Base-by-base conservation (phyloP, 2,888 invertebrate genomes). In the Pollenia labialis region DNA sequence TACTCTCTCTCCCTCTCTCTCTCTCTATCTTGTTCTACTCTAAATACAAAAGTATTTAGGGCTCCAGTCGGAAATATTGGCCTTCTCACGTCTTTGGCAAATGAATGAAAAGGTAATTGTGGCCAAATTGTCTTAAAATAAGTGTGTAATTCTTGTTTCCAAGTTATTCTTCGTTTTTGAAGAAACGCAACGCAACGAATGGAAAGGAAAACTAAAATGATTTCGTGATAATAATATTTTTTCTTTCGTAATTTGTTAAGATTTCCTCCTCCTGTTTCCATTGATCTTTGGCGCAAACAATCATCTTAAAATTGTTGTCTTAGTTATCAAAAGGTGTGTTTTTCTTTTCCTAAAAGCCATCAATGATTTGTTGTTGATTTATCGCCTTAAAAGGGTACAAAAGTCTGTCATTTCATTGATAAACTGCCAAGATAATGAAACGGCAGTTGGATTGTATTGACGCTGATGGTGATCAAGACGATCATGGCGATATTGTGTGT, bases 331-430 rank as follows among this genome's bases (percentile, higher is more conserved):
- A 85, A 85, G 81, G 85, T 85, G 82, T 81, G 77, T 81, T 79
- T 79, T 74, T 44, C 62, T 75, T 52, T 68, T 68, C 62, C 60
- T 44, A 84, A 84, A 84, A 84, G 84, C 69, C 77, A 77, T 81
- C 84, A 84, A 50, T 87, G 79, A 84, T 84, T 84, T 84, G 40
- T 18, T 74, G 18, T 50, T 87, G 87, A 84, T 87, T 87, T 84
- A 87, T 87, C 77, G 87, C 62, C 76, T 80, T 77, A 42, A 81
- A 76, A 85, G 80, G 79, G 68, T 81, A 76, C 69, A 74, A 87
- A 79, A 68, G 74, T 84, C 81, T 87, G 87, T 84, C 87, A 87
- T 77, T 87, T 87, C 84, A 87, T 83, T 87, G 81, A 87, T 87
- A 81, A 85, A 80, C 74, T 71, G 75, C 48, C 62, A 44, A 48